Conservation (phyloP, 1,140 invertebrate species). For the Heliconius nattereri region DNA sequence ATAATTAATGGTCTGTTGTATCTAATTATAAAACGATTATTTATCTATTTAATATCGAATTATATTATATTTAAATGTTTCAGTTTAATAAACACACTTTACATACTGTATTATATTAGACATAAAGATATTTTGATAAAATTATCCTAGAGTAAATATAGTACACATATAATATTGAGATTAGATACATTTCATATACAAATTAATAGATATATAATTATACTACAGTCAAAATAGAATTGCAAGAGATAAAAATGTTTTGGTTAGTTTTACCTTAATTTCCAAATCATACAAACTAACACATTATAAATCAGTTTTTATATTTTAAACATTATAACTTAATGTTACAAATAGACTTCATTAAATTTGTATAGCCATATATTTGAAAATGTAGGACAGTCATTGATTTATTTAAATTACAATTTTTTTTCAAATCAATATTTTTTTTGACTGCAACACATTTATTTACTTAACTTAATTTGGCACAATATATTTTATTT, state of each 20-base stretch:
- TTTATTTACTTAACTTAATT: background rate
- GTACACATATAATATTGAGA: background rate
- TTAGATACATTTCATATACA: background rate
- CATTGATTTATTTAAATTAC: background rate
- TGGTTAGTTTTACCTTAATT: no score
- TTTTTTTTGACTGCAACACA: slow-evolving; percentile 7
- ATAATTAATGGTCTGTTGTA: background rate
- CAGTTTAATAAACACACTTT: background rate
- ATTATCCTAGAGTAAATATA: no score
- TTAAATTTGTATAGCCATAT: no score
- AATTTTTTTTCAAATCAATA: background rate
- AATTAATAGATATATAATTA: background rate
- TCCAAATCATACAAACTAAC: no score
- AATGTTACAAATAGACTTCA: no score
- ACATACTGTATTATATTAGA: no score
- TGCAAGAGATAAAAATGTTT: no score
- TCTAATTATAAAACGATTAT: no score
- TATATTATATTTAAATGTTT: background rate
- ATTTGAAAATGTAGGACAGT: no score
- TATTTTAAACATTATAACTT: no score
- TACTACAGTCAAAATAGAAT: background rate
- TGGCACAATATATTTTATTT: background rate
- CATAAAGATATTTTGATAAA: background rate
- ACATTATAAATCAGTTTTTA: no score
- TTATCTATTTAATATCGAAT: background rate